phyloP scores from a whole-genome alignment of 1,140 invertebrate genomes.

The Drosophila ogumai region DNA sequence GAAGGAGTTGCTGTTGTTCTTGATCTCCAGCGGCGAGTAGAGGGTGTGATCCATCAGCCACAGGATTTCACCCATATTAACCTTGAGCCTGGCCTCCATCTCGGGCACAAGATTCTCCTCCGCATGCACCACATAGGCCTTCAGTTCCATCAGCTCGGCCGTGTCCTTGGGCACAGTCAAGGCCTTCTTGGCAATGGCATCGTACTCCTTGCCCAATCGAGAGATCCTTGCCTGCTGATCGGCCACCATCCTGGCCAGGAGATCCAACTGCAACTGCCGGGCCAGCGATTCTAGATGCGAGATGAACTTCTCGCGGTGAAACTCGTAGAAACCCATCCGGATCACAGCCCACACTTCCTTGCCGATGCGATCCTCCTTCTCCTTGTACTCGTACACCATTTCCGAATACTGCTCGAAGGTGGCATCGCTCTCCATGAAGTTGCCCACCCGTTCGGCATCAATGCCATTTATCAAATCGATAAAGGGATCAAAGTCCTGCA shows the following conservation, averaged over 20 bases:
- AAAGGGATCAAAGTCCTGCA: conserved; percentile 93
- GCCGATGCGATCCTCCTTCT: conserved; percentile 88
- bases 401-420: conserved; percentile 89
- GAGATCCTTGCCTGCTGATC: conserved; percentile 90
- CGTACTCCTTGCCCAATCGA: conserved; percentile 94
- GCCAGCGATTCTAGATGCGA: conserved; percentile 89
- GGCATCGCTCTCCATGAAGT: conserved; percentile 89
- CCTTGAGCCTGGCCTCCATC: conserved; percentile 90
- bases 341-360: conserved; percentile 88
- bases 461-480: conserved; percentile 91
- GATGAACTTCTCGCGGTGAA: conserved; percentile 93
- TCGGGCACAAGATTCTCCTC: conserved; percentile 89
- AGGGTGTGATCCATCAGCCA: conserved; percentile 91
- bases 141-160: conserved; percentile 92
- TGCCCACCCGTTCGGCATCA: conserved; percentile 87
- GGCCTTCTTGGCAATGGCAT: conserved; percentile 91
- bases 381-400: conserved; percentile 88
- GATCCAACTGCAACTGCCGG: conserved; percentile 88
- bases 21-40: conserved; percentile 93
- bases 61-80: conserved; percentile 80
- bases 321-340: conserved; percentile 93
- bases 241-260: conserved; percentile 90
- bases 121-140: conserved; percentile 89
- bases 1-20: conserved; percentile 94
- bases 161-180: conserved; percentile 93